Evolutionary conservation across 2,797 vertebrate species (phyloP).

Genomic region (Taeniopygia guttata): DNA sequence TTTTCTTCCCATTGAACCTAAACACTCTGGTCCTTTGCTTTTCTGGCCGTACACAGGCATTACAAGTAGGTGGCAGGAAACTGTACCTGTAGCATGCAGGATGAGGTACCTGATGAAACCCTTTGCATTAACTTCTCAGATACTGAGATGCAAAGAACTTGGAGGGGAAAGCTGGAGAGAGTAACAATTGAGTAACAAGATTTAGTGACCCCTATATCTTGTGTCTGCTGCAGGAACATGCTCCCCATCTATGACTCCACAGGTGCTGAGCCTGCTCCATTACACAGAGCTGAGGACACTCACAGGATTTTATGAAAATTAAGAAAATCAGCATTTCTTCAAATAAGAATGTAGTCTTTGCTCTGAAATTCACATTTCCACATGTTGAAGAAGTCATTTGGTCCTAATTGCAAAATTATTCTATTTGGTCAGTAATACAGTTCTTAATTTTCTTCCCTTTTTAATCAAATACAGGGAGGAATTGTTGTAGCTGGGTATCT

Average conservation of each 20-base stretch:
- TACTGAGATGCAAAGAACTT: not conserved
- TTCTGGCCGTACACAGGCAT: not conserved
- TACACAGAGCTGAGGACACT: not conserved
- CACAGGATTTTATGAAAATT: not conserved
- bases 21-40: not conserved
- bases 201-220: not conserved
- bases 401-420: constrained; percentile 23
- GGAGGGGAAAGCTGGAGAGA: not conserved
- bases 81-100: not conserved
- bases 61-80: not conserved
- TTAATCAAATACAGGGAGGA: constrained; percentile 16
- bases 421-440: not conserved
- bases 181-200: not conserved
- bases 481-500: constrained; percentile 40
- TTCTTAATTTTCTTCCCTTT: not conserved
- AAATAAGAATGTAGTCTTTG: not conserved
- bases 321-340: not conserved
- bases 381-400: not conserved
- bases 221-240: rapidly evolving
- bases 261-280: not conserved
- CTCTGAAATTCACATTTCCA: constrained; percentile 2
- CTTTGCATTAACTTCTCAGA: not conserved
- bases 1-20: not conserved
- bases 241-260: not conserved
- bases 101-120: not conserved